Base-by-base conservation (phyloP, 30 jellyfish, hydroid and myxozoan species). In the Hydractinia symbiolongicarpus region DNA sequence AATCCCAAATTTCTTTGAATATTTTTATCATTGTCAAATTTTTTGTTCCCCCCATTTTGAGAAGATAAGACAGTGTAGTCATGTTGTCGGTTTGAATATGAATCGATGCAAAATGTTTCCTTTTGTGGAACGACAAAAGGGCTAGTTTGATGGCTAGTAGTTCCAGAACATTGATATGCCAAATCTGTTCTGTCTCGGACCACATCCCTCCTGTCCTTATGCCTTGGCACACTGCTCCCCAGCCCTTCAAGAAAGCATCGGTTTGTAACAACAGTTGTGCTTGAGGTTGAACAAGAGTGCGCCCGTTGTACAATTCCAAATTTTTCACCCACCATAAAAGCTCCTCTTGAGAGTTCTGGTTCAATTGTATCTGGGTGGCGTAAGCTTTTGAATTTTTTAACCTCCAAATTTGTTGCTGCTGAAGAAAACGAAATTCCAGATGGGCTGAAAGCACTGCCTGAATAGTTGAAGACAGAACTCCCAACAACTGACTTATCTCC, bases 61-160 rank as follows among this genome's bases (percentile, higher is more conserved):
- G n/a, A n/a, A n/a, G n/a, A n/a, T n/a, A 30, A 30, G 44, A 30
- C 44, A 30, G 2, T 30, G 44, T 2, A 30, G 74, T 13, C 9
- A 64, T 30, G 44, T 30, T 30, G 44, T 30, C 44, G 44, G 44
- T 30, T 64, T 64, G 9, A 7, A n/a, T 13, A 64, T 64, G 74
- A 64, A 64, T 64, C 17, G 74, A 44, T 64, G 9, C 40, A 13
- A 64, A 7, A 64, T n/a, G 52, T 64, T 13, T 64, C 52, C 40
- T 6, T 51, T 64, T 64, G 9, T 44, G 19, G 74, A 64, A 64
- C 17, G 17, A 11, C 16, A 4, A 64, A 13, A 64, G 74, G 40
- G 74, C 74, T 81, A 67, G 53, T 83, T 54, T 67, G 44, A 30
- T 30, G 44, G 44, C 44, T 51, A 64, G 74, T n/a, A 64, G 16